Conservation (phyloP, 2,888 invertebrate species). For the Homarus gammarus region DNA sequence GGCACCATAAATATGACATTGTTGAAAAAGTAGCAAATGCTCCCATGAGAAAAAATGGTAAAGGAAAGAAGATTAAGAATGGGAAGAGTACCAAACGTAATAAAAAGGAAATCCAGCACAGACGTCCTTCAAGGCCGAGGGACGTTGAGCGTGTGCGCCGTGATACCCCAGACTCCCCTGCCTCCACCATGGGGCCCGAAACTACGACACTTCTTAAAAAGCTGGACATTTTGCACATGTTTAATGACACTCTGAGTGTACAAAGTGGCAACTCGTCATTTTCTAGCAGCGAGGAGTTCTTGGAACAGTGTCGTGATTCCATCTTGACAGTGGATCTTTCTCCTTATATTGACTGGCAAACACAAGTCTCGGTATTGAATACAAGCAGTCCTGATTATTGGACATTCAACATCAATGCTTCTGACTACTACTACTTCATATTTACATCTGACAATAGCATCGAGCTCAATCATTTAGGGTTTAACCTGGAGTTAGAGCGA, state of each 20-base stretch:
- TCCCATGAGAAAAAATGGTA: conserved; percentile 54
- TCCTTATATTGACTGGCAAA: conserved; percentile 55
- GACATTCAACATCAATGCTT: conserved; percentile 83
- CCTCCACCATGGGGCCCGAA: conserved; percentile 5
- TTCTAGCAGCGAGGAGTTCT: conserved; percentile 74
- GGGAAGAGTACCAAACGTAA: conserved; percentile 76
- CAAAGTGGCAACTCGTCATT: conserved; percentile 73
- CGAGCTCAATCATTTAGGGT: conserved; percentile 89
- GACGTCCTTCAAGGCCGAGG: conserved; percentile 16
- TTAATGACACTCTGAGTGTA: conserved; percentile 75
- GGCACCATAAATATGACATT: conserved; percentile 62
- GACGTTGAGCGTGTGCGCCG: background rate
- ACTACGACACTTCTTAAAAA: background rate
- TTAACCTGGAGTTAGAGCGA: conserved; percentile 90
- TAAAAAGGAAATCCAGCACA: conserved; percentile 61
- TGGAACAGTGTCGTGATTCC: conserved; percentile 68
- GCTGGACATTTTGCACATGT: conserved; percentile 38
- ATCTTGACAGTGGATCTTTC: conserved; percentile 61
- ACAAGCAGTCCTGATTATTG: conserved; percentile 14
- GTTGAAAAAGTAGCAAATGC: conserved; percentile 41
- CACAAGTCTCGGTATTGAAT: background rate
- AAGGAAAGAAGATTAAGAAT: conserved; percentile 68
- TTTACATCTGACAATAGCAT: conserved; percentile 92
- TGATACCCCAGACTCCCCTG: background rate
- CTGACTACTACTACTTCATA: conserved; percentile 93